phyloP scores from a whole-genome alignment of 2,113 vertebrate species.

The Lycaon pictus region DNA sequence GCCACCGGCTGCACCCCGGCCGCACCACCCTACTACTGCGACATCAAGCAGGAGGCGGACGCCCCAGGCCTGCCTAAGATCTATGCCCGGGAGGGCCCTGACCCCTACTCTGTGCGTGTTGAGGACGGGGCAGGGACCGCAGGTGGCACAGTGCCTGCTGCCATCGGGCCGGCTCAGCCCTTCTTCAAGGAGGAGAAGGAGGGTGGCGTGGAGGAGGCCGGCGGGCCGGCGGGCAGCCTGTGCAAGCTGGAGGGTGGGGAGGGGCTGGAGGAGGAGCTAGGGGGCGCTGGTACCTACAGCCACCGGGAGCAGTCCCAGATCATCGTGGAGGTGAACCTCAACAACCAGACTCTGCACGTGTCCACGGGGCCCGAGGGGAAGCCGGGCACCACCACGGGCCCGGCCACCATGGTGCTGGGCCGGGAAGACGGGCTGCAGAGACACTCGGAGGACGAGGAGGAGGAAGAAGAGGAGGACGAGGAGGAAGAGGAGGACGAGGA shows the following conservation, averaged over 20 bases:
- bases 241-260: conserved; percentile 91
- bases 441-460: conserved; percentile 68
- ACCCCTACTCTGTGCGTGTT: conserved; percentile 92
- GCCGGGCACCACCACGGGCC: background rate
- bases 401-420: conserved; percentile 83
- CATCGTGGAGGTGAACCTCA: conserved; percentile 98
- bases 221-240: conserved; percentile 7
- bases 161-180: conserved; percentile 87
- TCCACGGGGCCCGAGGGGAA: conserved; percentile 95
- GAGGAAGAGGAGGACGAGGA: conserved; percentile 86
- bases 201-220: background rate
- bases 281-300: conserved; percentile 84
- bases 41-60: conserved; percentile 96
- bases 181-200: conserved; percentile 94
- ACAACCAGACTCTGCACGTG: conserved; percentile 98
- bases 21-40: conserved; percentile 90
- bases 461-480: conserved; percentile 68
- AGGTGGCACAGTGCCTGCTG: conserved; percentile 24
- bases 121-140: conserved; percentile 88
- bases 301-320: conserved; percentile 91
- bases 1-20: conserved; percentile 68
- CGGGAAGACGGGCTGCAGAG: conserved; percentile 73
- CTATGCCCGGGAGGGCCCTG: conserved; percentile 92
- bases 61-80: conserved; percentile 87
- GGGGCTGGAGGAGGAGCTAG: conserved; percentile 87